These are phyloP conservation scores for Cynocephalus volans DNA, from an alignment of 2,113 vertebrate genomes.

Conservation along the genomic window DNA sequence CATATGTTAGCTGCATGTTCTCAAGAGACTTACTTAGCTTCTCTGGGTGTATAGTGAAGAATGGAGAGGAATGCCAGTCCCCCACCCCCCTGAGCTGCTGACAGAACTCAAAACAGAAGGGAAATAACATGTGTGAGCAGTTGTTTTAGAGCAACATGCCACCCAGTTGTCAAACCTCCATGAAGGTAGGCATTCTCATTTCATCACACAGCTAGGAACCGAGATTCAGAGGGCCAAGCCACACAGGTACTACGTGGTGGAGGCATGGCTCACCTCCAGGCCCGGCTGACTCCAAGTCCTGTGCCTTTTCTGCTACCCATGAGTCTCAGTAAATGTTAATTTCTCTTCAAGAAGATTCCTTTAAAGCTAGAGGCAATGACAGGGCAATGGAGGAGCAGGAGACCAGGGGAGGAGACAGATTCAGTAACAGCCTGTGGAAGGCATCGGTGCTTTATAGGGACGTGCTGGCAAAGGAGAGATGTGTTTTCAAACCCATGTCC, in stretches of 20 bases:
- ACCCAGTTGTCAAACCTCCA: neutral
- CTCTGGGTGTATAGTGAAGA: neutral
- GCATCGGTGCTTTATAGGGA: slow-evolving; percentile 51
- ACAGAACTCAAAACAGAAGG: neutral
- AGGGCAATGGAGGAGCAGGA: neutral
- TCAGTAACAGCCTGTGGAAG: slow-evolving; percentile 31
- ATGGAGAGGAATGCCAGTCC: neutral
- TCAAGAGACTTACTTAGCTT: neutral
- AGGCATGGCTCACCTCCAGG: neutral
- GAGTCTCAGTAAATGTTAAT: neutral
- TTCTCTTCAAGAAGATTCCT: slow-evolving; percentile 19
- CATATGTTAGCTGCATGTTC: neutral
- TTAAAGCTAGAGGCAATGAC: neutral
- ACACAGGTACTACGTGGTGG: neutral
- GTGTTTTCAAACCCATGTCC: slow-evolving; percentile 80
- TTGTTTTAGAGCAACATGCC: neutral
- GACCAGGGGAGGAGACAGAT: neutral
- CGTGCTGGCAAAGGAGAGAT: slow-evolving; percentile 43
- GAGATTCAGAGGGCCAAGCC: too few species aligned
- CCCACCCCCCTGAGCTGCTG: neutral
- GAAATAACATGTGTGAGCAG: neutral
- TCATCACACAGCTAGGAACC: neutral
- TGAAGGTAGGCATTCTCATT: neutral
- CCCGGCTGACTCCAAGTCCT: neutral
- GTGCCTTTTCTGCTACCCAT: neutral